Evolutionary conservation across 2,113 vertebrate species (phyloP).

Genomic region (Prolemur simus): DNA sequence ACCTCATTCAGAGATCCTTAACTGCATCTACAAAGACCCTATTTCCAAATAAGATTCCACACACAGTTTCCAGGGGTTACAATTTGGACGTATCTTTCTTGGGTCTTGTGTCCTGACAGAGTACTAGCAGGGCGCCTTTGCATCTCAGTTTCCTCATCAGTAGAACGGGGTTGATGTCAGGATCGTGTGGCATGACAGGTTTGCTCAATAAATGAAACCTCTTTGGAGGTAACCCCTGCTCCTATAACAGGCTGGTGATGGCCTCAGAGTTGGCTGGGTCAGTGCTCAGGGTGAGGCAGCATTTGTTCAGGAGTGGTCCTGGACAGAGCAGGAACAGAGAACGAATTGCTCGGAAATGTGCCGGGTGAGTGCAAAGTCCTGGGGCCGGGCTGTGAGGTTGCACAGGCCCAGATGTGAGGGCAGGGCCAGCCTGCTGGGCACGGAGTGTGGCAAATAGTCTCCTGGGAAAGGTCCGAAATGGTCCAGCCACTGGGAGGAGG

Average conservation of each 20-base stretch:
- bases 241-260: rapidly evolving
- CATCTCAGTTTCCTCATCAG: not conserved
- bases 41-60: not conserved
- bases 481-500: not conserved
- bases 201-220: not conserved
- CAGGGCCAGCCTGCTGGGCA: not conserved
- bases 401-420: not conserved
- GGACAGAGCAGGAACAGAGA: not conserved
- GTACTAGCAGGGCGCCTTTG: not conserved
- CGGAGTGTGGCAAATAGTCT: rapidly evolving
- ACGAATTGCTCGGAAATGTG: not conserved
- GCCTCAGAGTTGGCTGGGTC: not conserved
- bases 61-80: not conserved
- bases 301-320: not conserved
- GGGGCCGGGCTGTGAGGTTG: not conserved
- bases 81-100: not conserved
- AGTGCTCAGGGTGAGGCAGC: not conserved
- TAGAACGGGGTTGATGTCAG: not conserved
- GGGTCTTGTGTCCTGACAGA: no score
- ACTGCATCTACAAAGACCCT: not conserved
- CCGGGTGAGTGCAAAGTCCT: not conserved
- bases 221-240: not conserved
- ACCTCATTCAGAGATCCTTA: not conserved
- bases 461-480: not conserved
- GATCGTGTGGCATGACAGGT: not conserved